These are phyloP conservation scores for Rhea pennata DNA, from an alignment of 2,113 vertebrate species.

Conservation along the genomic window DNA sequence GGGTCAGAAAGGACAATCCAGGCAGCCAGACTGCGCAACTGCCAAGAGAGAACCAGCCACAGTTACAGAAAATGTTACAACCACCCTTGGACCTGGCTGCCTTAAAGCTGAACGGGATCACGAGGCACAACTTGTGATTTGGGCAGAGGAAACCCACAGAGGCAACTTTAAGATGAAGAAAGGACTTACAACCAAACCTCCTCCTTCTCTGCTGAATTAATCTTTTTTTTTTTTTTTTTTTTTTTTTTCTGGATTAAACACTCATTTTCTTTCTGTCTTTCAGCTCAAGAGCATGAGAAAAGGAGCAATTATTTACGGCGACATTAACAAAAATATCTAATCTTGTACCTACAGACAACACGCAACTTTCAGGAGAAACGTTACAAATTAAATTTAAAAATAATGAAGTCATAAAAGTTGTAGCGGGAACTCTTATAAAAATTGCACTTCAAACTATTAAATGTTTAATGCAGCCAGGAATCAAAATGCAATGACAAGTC, in stretches of 20 bases:
- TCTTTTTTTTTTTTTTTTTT: neutral
- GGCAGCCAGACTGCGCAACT: rapidly evolving
- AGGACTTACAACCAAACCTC: neutral
- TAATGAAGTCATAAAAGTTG: neutral
- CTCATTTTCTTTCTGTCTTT: neutral
- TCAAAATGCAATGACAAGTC: neutral
- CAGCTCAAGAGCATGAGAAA: neutral
- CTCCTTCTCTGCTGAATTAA: neutral
- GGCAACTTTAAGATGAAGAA: neutral
- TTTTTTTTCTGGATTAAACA: neutral
- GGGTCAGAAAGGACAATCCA: neutral
- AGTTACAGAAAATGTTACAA: neutral
- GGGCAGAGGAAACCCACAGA: neutral
- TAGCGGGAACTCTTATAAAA: neutral
- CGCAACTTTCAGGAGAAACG: rapidly evolving
- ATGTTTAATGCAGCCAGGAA: neutral
- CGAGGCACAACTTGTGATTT: neutral
- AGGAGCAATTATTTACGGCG: neutral
- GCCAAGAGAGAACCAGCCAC: neutral
- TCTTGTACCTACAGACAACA: neutral
- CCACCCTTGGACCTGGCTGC: rapidly evolving
- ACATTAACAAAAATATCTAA: neutral
- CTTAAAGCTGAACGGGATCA: neutral
- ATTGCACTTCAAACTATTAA: neutral
- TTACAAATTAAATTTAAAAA: neutral